phyloP scores from a whole-genome alignment of 2,113 vertebrate species.

The Pseudorasbora parva region DNA sequence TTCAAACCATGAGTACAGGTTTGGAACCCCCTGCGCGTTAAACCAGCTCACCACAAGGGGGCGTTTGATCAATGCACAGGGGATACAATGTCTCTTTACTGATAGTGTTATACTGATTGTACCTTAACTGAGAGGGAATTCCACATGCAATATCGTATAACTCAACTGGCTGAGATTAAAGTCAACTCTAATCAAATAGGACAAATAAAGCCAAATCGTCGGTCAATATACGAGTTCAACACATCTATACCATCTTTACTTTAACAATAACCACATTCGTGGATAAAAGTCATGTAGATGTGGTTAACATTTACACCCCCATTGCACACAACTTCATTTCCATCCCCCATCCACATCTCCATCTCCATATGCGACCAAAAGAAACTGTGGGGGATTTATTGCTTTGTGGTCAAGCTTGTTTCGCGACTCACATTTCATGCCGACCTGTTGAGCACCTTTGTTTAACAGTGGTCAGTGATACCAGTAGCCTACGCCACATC shows the following conservation, averaged over 20 bases:
- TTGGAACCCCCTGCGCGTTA: background rate
- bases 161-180: background rate
- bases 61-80: conserved; percentile 22
- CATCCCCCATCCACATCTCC: conserved; percentile 75
- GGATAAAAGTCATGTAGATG: conserved; percentile 32
- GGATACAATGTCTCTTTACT: background rate
- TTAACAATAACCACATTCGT: background rate
- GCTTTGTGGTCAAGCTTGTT: conserved; percentile 83
- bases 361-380: conserved; percentile 87
- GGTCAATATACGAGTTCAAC: background rate
- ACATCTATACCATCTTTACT: background rate
- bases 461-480: conserved; percentile 55
- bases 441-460: conserved; percentile 66
- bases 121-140: background rate
- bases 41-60: background rate
- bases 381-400: conserved; percentile 92
- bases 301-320: conserved; percentile 71
- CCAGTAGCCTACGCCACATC: background rate
- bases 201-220: background rate
- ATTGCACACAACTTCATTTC: conserved; percentile 66
- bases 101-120: conserved; percentile 25
- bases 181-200: background rate
- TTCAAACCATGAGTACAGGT: background rate
- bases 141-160: background rate
- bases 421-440: conserved; percentile 76